Evolutionary conservation across 2,888 invertebrate genomes (phyloP).

Genomic region (Cataglyphis livida): DNA sequence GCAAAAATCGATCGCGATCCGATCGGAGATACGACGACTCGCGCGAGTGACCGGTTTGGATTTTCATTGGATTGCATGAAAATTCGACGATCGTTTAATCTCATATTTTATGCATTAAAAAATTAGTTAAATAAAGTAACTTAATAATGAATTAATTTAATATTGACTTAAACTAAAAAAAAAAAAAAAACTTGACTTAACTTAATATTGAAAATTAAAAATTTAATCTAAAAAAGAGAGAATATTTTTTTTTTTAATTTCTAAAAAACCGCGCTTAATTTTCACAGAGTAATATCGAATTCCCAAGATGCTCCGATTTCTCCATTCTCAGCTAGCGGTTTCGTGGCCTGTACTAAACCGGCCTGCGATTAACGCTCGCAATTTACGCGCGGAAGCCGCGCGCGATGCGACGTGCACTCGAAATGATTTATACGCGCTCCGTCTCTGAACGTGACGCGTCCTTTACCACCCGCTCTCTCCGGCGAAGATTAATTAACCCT

Average conservation of each 20-base stretch:
- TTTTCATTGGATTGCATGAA: neutral
- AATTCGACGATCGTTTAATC: neutral
- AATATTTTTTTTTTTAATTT: neutral
- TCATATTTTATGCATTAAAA: neutral
- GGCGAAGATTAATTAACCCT: slow-evolving; percentile 66
- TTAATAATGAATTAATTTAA: no score
- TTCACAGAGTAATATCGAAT: neutral
- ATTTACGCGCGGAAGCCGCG: slow-evolving; percentile 58
- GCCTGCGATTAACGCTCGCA: slow-evolving; percentile 42
- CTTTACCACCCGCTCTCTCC: slow-evolving; percentile 64
- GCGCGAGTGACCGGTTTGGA: slow-evolving; percentile 21
- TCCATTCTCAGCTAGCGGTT: slow-evolving; percentile 8
- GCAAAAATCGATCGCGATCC: slow-evolving; percentile 53
- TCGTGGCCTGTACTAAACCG: slow-evolving; percentile 34
- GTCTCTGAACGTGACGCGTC: slow-evolving; percentile 65
- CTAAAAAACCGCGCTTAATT: neutral
- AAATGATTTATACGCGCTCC: slow-evolving; percentile 58
- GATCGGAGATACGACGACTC: slow-evolving; percentile 44
- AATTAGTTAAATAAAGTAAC: no score
- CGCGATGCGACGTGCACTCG: slow-evolving; percentile 64
- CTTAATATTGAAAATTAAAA: no score
- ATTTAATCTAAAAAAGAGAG: neutral
- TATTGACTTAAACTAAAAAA: no score
- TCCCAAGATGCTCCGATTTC: slow-evolving; percentile 26
- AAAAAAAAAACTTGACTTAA: no score